Evolutionary conservation across 2,888 invertebrate genomes (phyloP).

Genomic region (Saturnia pavonia): DNA sequence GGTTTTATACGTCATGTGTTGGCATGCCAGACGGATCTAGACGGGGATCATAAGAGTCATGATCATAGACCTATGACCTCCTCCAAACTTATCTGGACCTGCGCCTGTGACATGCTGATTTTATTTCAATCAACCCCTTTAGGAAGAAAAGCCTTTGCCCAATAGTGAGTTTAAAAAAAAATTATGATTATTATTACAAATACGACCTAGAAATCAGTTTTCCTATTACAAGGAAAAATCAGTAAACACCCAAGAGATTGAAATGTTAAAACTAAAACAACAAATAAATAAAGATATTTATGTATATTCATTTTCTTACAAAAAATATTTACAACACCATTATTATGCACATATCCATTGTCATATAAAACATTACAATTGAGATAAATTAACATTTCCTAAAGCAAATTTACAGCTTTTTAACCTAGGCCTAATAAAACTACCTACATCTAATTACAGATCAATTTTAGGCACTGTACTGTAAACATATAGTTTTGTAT

Average conservation of each 20-base stretch:
- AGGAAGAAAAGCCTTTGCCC: no score
- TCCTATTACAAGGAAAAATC: neutral
- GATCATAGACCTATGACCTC: no score
- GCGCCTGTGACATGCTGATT: no score
- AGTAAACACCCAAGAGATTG: neutral
- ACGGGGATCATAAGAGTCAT: no score
- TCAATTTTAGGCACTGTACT: constrained; percentile 68
- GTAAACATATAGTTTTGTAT: constrained; percentile 28
- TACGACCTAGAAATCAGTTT: neutral
- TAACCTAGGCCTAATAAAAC: constrained; percentile 48
- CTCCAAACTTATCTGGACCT: no score
- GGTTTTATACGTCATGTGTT: no score
- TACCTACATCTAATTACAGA: constrained; percentile 62
- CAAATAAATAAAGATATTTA: constrained; percentile 73
- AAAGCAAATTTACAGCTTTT: constrained; percentile 69
- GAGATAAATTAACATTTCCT: constrained; percentile 71
- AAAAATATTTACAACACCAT: constrained; percentile 78
- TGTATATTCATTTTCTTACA: constrained; percentile 76
- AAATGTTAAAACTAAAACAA: constrained; percentile 35
- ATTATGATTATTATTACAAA: no score
- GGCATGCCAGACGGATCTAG: no score
- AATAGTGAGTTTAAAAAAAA: no score
- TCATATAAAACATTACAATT: constrained; percentile 76
- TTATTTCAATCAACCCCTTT: no score
- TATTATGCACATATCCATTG: constrained; percentile 77